Evolutionary conservation across 2,888 invertebrate genomes (phyloP), one percentile per base, ranked within the genome.

Genomic region (Standfussiana lucernea): DNA sequence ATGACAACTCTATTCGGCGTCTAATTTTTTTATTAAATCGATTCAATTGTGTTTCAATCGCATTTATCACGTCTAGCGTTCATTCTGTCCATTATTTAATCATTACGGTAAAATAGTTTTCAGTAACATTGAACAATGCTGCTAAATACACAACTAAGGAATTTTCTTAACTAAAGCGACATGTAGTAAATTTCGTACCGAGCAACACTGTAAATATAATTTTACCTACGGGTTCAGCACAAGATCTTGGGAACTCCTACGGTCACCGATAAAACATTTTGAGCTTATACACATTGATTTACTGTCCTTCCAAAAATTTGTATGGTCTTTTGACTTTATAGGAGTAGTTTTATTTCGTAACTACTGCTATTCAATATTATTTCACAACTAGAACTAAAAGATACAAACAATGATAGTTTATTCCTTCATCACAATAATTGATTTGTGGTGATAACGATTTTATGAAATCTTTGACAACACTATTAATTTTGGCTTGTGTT

Each of bases 391-490:
- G 1, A 53, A 28, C 50, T 18, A 24, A 42, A 6, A 1, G 6
- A 50, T 68, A 35, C 37, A 40, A 61, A 32, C 15, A 75, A 18
- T 28, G 6, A 18, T 24, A 35, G 0, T n/a, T 50, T 15, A 0
- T 37, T 10, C 4, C 1, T 7, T 18, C 18, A 15, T 18, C 24
- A 15, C 1, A 0, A 18, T n/a, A 72, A 75, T 67, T 69, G 76
- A 70, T 75, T n/a, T 13, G 2, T 10, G 15, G 8, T 24, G 0
- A 15, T 18, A 3, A 61, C 37, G 5, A 76, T 69, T 59, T 24
- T 6, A 47, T 15, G 47, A 35, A 28, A 32, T 15, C n/a, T 65
- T 68, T 15, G 10, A 40, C 86, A 79, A n/a, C 86, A 85, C 83
- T 86, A 79, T 11, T 8, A 4, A 2, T 18, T 61, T 53, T 72